Evolutionary conservation across 2,888 invertebrate species (phyloP), one percentile per base, ranked within the genome.

Genomic region (Eilema griseolum): DNA sequence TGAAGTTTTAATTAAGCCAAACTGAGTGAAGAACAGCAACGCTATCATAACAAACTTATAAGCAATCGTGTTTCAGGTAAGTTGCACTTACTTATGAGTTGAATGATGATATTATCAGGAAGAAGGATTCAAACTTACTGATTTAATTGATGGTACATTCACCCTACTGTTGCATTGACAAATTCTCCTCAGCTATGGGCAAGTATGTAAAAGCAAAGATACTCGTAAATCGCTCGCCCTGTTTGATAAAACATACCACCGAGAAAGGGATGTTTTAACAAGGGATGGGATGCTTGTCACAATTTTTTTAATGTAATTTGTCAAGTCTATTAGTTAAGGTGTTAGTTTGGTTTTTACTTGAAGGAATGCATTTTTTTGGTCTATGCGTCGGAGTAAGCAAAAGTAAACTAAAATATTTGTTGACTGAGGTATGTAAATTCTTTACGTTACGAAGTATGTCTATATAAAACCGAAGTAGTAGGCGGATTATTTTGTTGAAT

Each of bases 231-330:
- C 37, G 60, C 72, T 67, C 61, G 33, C 73, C 71, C 74, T 63
- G 73, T 63, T 70, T 72, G 82, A 82, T 78, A 76, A 78, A 80
- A 73, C 26, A 59, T 72, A 70, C 74, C 80, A 75, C 79, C 71
- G 10, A 71, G 70, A 59, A 78, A 78, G 82, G 83, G 80, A 67
- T 75, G 74, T 73, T 80, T 80, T 81, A 85, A 85, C 85, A 85
- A 86, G 86, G 85, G 86, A 83, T 82, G 75, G 78, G 59, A 88
- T 89, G 88, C 88, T 84, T 73, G 67, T 66, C 70, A 73, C 85
- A 24, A 59, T 23, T 57, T 66, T 84, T 85, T 87, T 88, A 83
- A 79, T 73, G 77, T 86, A 86, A 90, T 90, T 90, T 90, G 89
- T 91, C 88, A 89, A 82, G 75, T 82, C 88, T 90, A 88, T 89